These are phyloP conservation scores for Venustoraphidia nigricollis DNA, from an alignment of 2,888 invertebrate genomes.

Conservation along the genomic window DNA sequence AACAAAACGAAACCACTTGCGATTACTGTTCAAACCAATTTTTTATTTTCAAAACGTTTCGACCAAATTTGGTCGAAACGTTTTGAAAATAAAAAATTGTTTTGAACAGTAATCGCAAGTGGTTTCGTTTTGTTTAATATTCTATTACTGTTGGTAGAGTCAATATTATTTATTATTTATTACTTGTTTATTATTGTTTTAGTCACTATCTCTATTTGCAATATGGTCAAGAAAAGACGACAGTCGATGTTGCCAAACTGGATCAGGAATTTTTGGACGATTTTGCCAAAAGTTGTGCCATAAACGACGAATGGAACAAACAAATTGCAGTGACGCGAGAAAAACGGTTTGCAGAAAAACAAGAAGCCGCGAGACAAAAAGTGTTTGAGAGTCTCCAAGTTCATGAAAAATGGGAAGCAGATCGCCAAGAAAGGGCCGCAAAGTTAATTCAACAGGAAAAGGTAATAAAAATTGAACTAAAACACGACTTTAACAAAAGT, in stretches of 20 bases:
- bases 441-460: conserved; percentile 34
- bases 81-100: too few relatives aligned
- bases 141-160: too few relatives aligned
- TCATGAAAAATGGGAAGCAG: conserved; percentile 23
- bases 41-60: too few relatives aligned
- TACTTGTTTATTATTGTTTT: neutral
- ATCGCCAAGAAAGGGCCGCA: conserved; percentile 30
- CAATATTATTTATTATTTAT: too few relatives aligned
- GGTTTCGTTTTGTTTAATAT: too few relatives aligned
- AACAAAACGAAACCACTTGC: too few relatives aligned
- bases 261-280: conserved; percentile 44
- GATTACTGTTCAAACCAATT: too few relatives aligned
- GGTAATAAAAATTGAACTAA: conserved; percentile 15
- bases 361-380: conserved; percentile 30
- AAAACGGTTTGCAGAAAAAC: conserved; percentile 33
- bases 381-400: conserved; percentile 28
- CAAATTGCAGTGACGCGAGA: conserved; percentile 42
- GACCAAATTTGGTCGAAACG: too few relatives aligned
- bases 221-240: conserved; percentile 16
- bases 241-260: conserved; percentile 20
- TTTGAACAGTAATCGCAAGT: too few relatives aligned
- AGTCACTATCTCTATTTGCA: conserved; percentile 18
- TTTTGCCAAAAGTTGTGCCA: conserved; percentile 36
- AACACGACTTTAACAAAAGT: conserved; percentile 5
- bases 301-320: conserved; percentile 60